A percentile compares a stretch with the other conserved stretches of the same genome.
phyloP scores from a whole-genome alignment of 2,888 invertebrate genomes.

The Troglohyphantes excavatus region DNA sequence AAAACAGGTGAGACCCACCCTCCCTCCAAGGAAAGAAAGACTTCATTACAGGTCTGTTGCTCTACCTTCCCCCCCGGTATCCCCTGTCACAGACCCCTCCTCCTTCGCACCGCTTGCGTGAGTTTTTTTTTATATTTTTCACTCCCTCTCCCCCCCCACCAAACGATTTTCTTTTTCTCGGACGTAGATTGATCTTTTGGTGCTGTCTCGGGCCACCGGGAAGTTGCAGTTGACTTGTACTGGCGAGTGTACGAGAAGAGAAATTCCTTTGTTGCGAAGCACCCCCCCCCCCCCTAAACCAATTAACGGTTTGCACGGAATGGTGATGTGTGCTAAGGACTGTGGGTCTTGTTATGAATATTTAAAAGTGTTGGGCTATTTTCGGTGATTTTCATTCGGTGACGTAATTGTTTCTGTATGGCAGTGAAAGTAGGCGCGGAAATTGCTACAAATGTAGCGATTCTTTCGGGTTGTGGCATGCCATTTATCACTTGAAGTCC shows the following conservation, averaged over 20 bases:
- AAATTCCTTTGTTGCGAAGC: constrained; percentile 8
- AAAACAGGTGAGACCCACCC: constrained; percentile 63
- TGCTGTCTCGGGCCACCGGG: constrained; percentile 48
- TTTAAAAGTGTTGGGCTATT: neutral
- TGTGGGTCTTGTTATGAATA: neutral
- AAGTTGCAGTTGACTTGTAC: constrained; percentile 13
- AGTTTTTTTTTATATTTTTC: constrained; percentile 30
- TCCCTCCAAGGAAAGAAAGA: constrained; percentile 60
- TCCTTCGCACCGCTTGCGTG: constrained; percentile 66
- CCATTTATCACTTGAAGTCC: no score
- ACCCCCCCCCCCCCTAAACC: neutral
- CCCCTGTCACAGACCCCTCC: constrained; percentile 72
- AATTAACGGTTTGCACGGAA: neutral
- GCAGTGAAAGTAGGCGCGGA: no score
- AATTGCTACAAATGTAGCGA: no score
- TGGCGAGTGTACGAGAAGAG: neutral
- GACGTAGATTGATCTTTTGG: constrained; percentile 48
- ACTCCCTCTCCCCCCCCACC: neutral
- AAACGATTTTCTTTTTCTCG: neutral
- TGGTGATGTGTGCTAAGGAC: neutral
- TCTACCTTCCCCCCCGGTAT: neutral
- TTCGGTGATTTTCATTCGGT: neutral
- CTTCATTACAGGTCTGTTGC: constrained; percentile 72
- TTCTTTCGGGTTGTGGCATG: no score
- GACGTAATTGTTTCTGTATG: neutral